phyloP scores from a whole-genome alignment of 1,140 invertebrate species.

The Eubasilissa regina region DNA sequence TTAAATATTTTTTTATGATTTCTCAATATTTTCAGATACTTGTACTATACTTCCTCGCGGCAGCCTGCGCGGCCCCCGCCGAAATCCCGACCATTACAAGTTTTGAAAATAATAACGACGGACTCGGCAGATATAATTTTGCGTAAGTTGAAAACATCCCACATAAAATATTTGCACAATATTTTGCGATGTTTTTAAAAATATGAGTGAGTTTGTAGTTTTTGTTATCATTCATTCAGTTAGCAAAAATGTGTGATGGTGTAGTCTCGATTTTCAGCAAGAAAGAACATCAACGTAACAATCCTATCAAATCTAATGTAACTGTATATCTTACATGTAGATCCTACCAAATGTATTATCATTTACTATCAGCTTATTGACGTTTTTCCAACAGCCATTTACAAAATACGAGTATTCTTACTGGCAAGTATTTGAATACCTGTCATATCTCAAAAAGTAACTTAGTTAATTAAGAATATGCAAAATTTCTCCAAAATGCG shows the following conservation, averaged over 20 bases:
- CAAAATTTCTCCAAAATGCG: too few relatives aligned
- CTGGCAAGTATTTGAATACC: too few relatives aligned
- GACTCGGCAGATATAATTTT: constrained; percentile 48
- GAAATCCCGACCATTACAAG: constrained; percentile 1
- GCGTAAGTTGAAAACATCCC: constrained; percentile 22
- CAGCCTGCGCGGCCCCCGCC: constrained; percentile 15
- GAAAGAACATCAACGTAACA: background rate
- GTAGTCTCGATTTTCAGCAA: background rate
- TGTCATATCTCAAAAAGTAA: too few relatives aligned
- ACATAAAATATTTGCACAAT: background rate
- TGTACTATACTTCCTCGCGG: background rate
- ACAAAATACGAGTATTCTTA: too few relatives aligned
- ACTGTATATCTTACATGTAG: too few relatives aligned
- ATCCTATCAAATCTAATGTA: background rate
- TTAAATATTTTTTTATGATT: background rate
- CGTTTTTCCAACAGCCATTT: too few relatives aligned
- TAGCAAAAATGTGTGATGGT: background rate
- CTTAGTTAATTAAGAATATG: too few relatives aligned
- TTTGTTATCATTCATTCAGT: background rate
- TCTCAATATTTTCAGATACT: background rate
- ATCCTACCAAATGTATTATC: too few relatives aligned
- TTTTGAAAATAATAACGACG: constrained; percentile 50
- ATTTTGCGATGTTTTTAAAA: background rate
- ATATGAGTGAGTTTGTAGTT: background rate
- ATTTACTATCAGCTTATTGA: too few relatives aligned